Conservation (phyloP, 2,113 vertebrate species). For the Monarcha castaneiventris region DNA sequence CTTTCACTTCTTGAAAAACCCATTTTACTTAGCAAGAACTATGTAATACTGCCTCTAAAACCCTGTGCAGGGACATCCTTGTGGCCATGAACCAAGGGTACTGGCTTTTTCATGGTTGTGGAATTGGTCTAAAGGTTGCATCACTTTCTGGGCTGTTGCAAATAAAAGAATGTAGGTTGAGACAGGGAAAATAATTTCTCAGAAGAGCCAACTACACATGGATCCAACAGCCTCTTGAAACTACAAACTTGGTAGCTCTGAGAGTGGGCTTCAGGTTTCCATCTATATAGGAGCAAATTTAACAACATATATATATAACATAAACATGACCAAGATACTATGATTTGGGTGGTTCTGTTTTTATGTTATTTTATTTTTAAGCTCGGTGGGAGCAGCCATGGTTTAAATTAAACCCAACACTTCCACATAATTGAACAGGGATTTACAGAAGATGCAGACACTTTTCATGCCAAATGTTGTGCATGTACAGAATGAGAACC, state of each 20-base stretch:
- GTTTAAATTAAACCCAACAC: slow-evolving; percentile 2
- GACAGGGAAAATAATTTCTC: background rate
- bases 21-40: background rate
- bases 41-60: background rate
- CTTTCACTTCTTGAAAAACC: background rate
- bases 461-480: background rate
- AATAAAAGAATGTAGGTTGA: background rate
- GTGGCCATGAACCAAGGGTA: rapidly evolving
- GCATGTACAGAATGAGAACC: background rate
- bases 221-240: background rate
- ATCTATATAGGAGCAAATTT: background rate
- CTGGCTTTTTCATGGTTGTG: background rate
- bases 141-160: background rate
- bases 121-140: background rate
- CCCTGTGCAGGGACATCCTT: background rate
- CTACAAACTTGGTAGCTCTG: background rate
- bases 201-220: background rate
- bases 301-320: background rate
- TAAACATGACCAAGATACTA: background rate
- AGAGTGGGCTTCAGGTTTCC: background rate
- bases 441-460: background rate
- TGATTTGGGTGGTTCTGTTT: slow-evolving; percentile 11
- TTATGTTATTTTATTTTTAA: slow-evolving; percentile 31
- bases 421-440: background rate
- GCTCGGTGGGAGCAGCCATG: background rate